Conservation (phyloP, 2,888 invertebrate genomes). For the Leucozona laternaria region DNA sequence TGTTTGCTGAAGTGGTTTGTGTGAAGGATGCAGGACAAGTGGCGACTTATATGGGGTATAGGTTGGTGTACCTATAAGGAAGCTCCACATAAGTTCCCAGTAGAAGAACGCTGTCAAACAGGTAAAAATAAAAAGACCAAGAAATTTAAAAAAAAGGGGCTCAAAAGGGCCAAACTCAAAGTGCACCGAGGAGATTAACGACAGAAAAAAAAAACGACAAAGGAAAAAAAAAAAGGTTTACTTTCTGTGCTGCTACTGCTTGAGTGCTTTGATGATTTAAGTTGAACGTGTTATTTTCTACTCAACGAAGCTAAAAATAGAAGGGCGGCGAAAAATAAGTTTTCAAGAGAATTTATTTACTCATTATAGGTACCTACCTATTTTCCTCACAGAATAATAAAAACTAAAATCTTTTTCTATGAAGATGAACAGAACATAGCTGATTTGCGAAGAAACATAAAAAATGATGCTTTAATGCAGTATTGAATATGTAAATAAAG, state of each 20-base stretch:
- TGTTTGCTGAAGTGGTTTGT: constrained; percentile 13
- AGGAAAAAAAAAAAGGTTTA: background rate
- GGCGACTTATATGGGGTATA: background rate
- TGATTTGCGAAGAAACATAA: background rate
- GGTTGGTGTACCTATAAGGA: background rate
- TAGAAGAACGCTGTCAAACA: background rate
- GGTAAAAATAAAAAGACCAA: constrained; percentile 13
- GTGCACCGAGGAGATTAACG: constrained; percentile 24
- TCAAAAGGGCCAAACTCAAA: constrained; percentile 41
- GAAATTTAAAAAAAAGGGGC: background rate
- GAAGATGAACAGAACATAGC: too few species aligned
- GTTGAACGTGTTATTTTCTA: constrained; percentile 35
- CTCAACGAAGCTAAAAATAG: constrained; percentile 26
- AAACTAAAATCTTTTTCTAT: background rate
- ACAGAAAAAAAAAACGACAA: constrained; percentile 6
- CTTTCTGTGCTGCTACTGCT: constrained; percentile 2
- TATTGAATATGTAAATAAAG: too few species aligned
- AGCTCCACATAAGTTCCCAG: background rate
- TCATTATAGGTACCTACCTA: too few species aligned
- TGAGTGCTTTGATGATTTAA: constrained; percentile 14
- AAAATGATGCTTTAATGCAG: background rate
- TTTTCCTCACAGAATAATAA: background rate
- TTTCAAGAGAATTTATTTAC: constrained; percentile 5
- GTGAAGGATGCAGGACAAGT: constrained; percentile 8
- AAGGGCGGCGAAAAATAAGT: background rate